Evolutionary conservation across 2,113 vertebrate genomes (phyloP).

Genomic region (Varanus salvator): DNA sequence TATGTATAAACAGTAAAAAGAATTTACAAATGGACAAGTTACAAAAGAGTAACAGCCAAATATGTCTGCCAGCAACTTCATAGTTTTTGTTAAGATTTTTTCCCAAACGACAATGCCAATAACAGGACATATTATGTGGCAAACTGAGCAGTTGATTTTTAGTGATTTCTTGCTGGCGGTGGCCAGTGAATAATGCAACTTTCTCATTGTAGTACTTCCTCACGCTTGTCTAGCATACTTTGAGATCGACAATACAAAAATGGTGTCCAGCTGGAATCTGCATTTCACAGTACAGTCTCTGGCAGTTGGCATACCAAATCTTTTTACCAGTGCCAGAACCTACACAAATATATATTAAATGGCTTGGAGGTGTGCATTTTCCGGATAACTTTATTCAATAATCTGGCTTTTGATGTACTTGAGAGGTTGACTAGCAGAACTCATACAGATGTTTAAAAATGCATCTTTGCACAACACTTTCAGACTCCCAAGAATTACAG

Average conservation of each 20-base stretch:
- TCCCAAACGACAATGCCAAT: constrained; percentile 46
- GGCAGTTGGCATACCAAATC: constrained; percentile 1
- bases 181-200: not conserved
- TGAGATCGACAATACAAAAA: constrained; percentile 6
- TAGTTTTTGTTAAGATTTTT: not conserved
- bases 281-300: not conserved
- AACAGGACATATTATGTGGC: constrained; percentile 6
- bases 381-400: not conserved
- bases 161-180: constrained; percentile 36
- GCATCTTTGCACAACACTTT: constrained; percentile 59
- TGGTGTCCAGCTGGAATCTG: constrained; percentile 5
- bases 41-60: constrained; percentile 90
- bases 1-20: constrained; percentile 99
- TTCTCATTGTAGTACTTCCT: constrained; percentile 17
- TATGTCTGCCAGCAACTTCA: constrained; percentile 64
- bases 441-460: not conserved
- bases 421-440: constrained; percentile 26
- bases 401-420: not conserved
- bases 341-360: not conserved
- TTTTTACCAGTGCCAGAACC: not conserved
- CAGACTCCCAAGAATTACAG: constrained; percentile 55
- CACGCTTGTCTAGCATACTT: not conserved
- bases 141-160: not conserved
- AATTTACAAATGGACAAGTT: constrained; percentile 98
- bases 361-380: not conserved